These are phyloP conservation scores for Shargacucullia verbasci DNA, from an alignment of 2,888 invertebrate species.

Conservation along the genomic window DNA sequence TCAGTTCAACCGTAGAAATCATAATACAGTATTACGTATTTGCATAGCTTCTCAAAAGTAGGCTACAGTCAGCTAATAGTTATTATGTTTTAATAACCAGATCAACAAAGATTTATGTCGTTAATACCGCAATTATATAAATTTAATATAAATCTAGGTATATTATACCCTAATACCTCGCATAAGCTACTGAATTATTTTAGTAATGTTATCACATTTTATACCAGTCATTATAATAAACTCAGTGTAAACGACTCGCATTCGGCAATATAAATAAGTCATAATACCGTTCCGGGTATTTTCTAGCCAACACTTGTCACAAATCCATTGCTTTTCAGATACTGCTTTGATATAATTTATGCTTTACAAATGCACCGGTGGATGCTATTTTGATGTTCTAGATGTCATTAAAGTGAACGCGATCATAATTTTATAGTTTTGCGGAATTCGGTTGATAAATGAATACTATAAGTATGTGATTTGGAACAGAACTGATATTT, in stretches of 20 bases:
- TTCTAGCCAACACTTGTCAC: too few species aligned
- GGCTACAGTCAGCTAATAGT: background rate
- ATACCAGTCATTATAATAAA: constrained; percentile 23
- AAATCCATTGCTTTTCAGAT: background rate
- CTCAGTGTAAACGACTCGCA: constrained; percentile 10
- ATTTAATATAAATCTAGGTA: constrained; percentile 25
- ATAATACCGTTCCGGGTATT: background rate
- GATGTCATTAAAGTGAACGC: too few species aligned
- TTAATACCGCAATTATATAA: constrained; percentile 11
- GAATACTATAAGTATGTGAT: too few species aligned
- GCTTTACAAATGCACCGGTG: background rate
- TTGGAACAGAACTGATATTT: too few species aligned
- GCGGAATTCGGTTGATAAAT: too few species aligned
- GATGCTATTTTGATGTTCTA: too few species aligned
- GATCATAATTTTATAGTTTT: too few species aligned
- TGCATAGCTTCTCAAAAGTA: background rate
- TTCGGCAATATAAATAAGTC: constrained; percentile 14
- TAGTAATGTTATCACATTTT: constrained; percentile 16
- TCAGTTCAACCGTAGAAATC: too few species aligned
- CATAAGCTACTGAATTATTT: constrained; percentile 40
- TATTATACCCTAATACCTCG: constrained; percentile 11
- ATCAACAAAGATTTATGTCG: constrained; percentile 14
- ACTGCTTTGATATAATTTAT: background rate
- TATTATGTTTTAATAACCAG: constrained; percentile 3
- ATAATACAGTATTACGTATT: too few species aligned